Base-by-base conservation (phyloP, 2,797 vertebrate species). In the Setipinna tenuifilis region DNA sequence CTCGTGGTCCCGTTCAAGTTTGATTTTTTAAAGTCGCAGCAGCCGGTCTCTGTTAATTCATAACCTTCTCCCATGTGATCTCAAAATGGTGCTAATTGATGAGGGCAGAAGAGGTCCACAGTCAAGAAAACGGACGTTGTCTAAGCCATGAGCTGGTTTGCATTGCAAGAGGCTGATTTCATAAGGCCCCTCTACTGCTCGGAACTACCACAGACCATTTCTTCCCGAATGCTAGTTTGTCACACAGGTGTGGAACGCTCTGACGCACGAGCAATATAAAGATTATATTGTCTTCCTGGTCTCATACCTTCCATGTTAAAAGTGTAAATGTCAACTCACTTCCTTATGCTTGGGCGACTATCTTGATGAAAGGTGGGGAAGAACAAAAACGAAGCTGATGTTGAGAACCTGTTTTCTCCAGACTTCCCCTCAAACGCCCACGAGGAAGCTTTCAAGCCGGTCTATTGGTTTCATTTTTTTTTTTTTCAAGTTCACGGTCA, bases 381-480 rank as follows among this genome's bases (percentile, higher is more conserved):
- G 31, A 16, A 71, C 16, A 71, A 71, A 35, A 41, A 78, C 2
- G 28, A 6, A 41, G 3, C 14, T 14, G 14, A 41, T 78, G 19
- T 78, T 31, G 28, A 50, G 25, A 92, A 92, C 90, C 91, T 23
- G 91, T 92, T 90, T 71, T 81, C 85, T 44, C 0, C 12, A 14
- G 14, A 82, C 81, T 91, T 90, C 88, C 88, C 88, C 87, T 62
- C 4, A 87, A 41, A 14, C 12, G 44, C 25, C 57, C 7, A 87
- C 46, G 88, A 88, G 85, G 91, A 93, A 89, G 83, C 50, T 86
- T 41, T 23, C 21, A 21, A 19, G 54, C 19, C 19, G 12, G 68
- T 59, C 58, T 59, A 19, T 59, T 59, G 58, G 19, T 59, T 59
- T 44, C 31, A 21, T 78, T 78, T 16, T 41, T 41, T 5, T 41